Evolutionary conservation across 2,888 invertebrate genomes (phyloP).

Genomic region (Agrochola litura): DNA sequence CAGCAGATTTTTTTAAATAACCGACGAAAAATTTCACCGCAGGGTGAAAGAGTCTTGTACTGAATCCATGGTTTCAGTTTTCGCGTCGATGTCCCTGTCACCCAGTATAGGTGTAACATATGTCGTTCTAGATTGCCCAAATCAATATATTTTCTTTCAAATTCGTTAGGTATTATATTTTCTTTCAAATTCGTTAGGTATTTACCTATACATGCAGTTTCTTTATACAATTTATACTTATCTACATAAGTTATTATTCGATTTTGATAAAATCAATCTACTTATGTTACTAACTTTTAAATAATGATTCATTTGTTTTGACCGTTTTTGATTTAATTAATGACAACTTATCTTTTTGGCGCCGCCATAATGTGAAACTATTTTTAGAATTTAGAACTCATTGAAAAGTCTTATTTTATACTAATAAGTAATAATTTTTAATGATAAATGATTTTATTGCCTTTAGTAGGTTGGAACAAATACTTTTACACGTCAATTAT

Average conservation of each 20-base stretch:
- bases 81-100: too few relatives aligned
- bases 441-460: too few relatives aligned
- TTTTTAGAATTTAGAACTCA: neutral
- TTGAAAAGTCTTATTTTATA: neutral
- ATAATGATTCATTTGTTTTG: slow-evolving; percentile 45
- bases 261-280: slow-evolving; percentile 30
- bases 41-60: too few relatives aligned
- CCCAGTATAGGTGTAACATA: neutral
- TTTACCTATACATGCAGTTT: neutral
- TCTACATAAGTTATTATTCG: neutral
- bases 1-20: too few relatives aligned
- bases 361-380: neutral
- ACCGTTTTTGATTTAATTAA: slow-evolving; percentile 8
- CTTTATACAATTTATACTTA: neutral
- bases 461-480: too few relatives aligned
- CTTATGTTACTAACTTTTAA: slow-evolving; percentile 3
- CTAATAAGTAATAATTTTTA: too few relatives aligned
- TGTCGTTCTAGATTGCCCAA: neutral
- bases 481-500: too few relatives aligned
- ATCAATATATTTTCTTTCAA: neutral
- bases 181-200: neutral
- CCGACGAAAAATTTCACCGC: too few relatives aligned
- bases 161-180: neutral
- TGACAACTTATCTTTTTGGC: slow-evolving; percentile 34
- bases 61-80: too few relatives aligned